Percentiles rank a stretch among this genome's conserved stretches.
Evolutionary conservation across 2,888 invertebrate species (phyloP).

Genomic region (Cantharis flavilabris): DNA sequence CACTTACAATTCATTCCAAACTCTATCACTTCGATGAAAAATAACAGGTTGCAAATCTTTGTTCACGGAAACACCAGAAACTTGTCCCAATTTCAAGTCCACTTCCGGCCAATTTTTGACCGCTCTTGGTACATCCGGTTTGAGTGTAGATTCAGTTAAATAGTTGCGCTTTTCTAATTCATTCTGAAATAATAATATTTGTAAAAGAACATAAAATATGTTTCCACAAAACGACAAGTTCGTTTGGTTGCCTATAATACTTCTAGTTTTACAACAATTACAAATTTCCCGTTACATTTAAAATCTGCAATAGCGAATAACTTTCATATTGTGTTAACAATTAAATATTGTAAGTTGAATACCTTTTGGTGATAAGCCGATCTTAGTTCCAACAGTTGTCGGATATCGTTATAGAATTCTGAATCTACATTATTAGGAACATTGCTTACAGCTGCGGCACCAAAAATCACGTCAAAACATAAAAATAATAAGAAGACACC

Average conservation of each 20-base stretch:
- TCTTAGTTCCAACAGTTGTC: constrained; percentile 58
- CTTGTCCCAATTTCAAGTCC: constrained; percentile 75
- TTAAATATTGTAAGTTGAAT: constrained; percentile 7
- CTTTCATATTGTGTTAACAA: neutral
- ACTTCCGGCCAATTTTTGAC: constrained; percentile 65
- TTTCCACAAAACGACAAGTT: neutral
- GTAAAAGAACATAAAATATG: neutral
- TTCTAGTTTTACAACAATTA: neutral
- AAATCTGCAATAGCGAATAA: neutral
- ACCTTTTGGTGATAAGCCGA: constrained; percentile 49
- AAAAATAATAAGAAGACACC: constrained; percentile 42
- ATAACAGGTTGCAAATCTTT: constrained; percentile 78
- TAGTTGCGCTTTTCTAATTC: constrained; percentile 15
- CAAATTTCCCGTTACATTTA: neutral
- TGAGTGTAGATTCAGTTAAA: constrained; percentile 49
- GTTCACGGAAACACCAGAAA: constrained; percentile 84
- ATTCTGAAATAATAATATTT: constrained; percentile 5
- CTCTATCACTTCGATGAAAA: constrained; percentile 80
- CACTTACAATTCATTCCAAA: constrained; percentile 76
- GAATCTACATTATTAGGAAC: constrained; percentile 22
- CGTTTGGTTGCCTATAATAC: constrained; percentile 14
- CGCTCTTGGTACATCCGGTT: constrained; percentile 69
- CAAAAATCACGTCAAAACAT: constrained; percentile 35
- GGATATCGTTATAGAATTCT: constrained; percentile 60
- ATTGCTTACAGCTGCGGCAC: constrained; percentile 23